Evolutionary conservation across 2,113 vertebrate genomes (phyloP), one percentile per base, ranked within the genome.

Genomic region (Petromus typicus): DNA sequence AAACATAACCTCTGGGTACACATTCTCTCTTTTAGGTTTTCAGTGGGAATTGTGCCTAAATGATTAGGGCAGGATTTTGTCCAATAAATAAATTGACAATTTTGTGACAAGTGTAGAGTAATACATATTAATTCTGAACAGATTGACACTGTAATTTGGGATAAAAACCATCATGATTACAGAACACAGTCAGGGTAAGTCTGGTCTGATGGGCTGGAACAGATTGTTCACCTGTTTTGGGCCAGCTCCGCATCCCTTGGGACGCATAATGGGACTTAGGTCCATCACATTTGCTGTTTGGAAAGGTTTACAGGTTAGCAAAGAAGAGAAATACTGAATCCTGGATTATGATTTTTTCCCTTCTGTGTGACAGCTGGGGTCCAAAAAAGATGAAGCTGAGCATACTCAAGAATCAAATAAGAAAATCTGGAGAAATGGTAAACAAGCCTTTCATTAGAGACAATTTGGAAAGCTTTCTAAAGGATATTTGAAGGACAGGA

Each of bases 221-320:
- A 98, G 98, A 98, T 97, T 96, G 97, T 98, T 97, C 97, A 98
- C 98, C 98, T 98, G 98, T 98, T 98, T 96, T 78, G 95, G 97
- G 97, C 95, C 59, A 95, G 90, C 54, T 96, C 87, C 90, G 96
- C 61, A 43, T 91, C 97, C 84, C 89, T 96, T 88, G 97, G 96
- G 95, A 97, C 95, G 95, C 91, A 96, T 96, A 91, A 98, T 96
- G 84, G 97, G 95, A 96, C 51, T 97, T 96, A 97, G 89, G 86
- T 83, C 93, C 30, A 10, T 96, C 95, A 96, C 89, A 54, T 93
- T 90, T 93, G 51, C 69, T 98, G 14, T 97, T 98, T 98, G 95
- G 96, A 97, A 97, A 98, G 95, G 89, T 96, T 93, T 95, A 93
- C 96, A 96, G 96, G 92, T 96, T 97, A 98, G 95, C 94, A 96